Conservation (phyloP, 2,113 vertebrate species). For the Lagopus leucura region DNA sequence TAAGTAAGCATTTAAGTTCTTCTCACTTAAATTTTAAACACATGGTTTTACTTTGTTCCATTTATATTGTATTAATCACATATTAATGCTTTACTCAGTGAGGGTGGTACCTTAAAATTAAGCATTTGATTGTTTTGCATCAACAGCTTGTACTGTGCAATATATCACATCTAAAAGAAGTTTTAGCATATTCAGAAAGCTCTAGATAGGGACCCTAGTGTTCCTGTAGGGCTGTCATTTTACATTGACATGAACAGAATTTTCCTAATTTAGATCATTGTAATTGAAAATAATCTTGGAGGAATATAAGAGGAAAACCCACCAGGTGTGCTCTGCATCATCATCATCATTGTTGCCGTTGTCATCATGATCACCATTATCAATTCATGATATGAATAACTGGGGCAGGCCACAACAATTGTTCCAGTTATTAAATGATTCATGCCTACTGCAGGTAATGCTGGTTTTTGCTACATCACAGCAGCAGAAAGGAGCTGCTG, state of each 20-base stretch:
- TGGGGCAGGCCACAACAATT: neutral
- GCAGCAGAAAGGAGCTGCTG: neutral
- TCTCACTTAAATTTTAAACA: conserved; percentile 31
- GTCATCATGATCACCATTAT: neutral
- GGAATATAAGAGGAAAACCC: neutral
- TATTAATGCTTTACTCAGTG: neutral
- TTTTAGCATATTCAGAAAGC: conserved; percentile 30
- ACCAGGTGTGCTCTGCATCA: neutral
- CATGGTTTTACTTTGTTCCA: conserved; percentile 36
- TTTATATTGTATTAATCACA: conserved; percentile 55
- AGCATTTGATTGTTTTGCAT: conserved; percentile 45
- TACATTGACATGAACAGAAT: neutral
- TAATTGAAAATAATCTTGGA: neutral
- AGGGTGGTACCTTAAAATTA: conserved; percentile 28
- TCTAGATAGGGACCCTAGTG: neutral
- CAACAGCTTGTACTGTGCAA: neutral
- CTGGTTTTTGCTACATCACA: neutral
- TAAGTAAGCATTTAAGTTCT: neutral
- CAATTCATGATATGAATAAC: neutral
- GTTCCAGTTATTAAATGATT: neutral
- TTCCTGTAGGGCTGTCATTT: conserved; percentile 1
- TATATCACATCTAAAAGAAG: conserved; percentile 12
- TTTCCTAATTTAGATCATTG: neutral
- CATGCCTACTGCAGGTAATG: neutral
- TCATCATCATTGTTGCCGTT: neutral